Base-by-base conservation (phyloP, 1,140 invertebrate species). In the Maniola jurtina region DNA sequence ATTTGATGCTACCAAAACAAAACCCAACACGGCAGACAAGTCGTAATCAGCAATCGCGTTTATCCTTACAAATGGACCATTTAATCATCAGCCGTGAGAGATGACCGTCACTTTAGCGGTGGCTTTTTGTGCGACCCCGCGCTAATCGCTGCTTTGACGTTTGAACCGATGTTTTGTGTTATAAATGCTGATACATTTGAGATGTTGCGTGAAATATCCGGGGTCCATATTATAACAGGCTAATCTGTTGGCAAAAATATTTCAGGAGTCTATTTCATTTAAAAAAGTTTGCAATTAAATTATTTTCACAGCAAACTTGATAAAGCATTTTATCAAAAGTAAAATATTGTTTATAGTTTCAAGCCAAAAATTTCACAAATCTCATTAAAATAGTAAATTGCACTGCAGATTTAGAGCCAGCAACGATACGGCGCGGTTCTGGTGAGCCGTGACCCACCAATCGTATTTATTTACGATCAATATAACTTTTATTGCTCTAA, bases 401-500 rank as follows among this genome's bases (percentile, higher is more conserved):
- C 6, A 48, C 11, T 48, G 47, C 6, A 48, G n/a, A 48, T 48
- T 48, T 48, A 48, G 14, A 48, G 47, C 47, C 47, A 1, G 47
- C 14, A n/a, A 0, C 11, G 47, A 48, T 48, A 48, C 14, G 4
- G 25, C 4, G 4, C 25, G 25, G 25, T 25, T 25, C 25, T 25
- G 25, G 25, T 25, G 25, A 25, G 25, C 25, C 25, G 25, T 25
- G 25, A 25, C 1, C 25, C 25, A 25, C 56, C 59, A 45, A 50
- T 40, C 59, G 59, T 64, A 64, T 64, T 64, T 64, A 57, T 64
- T 64, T 64, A 64, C 52, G 62, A 57, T 16, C 54, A 47, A 64
- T 64, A 64, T 57, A 80, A 78, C 16, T 70, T 78, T 78, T 78
- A 77, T 73, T 66, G 66, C 63, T 35, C 72, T 76, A 75, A 77